Percentiles rank a stretch among this genome's conserved stretches.
These are phyloP conservation scores for Antheraea mylitta DNA, from an alignment of 1,140 invertebrate genomes.

Conservation along the genomic window DNA sequence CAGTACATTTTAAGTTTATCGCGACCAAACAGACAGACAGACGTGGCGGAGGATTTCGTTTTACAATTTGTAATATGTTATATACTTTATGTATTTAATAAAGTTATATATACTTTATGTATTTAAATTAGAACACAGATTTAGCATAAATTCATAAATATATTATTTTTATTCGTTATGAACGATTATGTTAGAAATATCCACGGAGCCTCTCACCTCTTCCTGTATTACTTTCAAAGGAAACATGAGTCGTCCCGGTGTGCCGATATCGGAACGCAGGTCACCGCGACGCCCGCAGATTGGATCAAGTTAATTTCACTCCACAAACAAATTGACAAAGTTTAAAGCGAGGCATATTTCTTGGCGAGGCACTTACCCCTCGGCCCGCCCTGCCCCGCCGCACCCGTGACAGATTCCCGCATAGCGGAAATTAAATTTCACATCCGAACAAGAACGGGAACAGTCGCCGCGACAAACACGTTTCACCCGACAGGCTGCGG, in stretches of 20 bases:
- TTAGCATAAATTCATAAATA: neutral
- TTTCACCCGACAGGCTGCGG: constrained; percentile 53
- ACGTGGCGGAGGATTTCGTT: too few relatives aligned
- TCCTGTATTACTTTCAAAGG: constrained; percentile 22
- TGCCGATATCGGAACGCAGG: constrained; percentile 52
- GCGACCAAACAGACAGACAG: too few relatives aligned
- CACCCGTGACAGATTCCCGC: constrained; percentile 61
- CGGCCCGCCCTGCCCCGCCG: constrained; percentile 31
- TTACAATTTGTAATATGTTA: too few relatives aligned
- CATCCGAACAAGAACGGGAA: constrained; percentile 71
- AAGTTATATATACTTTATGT: too few relatives aligned
- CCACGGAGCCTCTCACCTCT: constrained; percentile 22
- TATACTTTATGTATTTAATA: too few relatives aligned
- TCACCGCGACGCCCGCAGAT: constrained; percentile 65
- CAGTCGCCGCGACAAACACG: constrained; percentile 59
- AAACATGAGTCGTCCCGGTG: constrained; percentile 44
- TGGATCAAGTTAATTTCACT: constrained; percentile 77
- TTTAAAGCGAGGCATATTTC: constrained; percentile 77
- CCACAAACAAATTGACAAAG: constrained; percentile 79
- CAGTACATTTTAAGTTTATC: too few relatives aligned
- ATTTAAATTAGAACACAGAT: neutral
- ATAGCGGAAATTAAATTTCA: constrained; percentile 77
- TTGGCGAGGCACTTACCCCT: constrained; percentile 54
- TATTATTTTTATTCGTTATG: constrained; percentile 3
- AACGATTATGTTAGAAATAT: constrained; percentile 6